These are phyloP conservation scores for Chinchilla lanigera DNA, from an alignment of 2,113 vertebrate species.

Conservation along the genomic window DNA sequence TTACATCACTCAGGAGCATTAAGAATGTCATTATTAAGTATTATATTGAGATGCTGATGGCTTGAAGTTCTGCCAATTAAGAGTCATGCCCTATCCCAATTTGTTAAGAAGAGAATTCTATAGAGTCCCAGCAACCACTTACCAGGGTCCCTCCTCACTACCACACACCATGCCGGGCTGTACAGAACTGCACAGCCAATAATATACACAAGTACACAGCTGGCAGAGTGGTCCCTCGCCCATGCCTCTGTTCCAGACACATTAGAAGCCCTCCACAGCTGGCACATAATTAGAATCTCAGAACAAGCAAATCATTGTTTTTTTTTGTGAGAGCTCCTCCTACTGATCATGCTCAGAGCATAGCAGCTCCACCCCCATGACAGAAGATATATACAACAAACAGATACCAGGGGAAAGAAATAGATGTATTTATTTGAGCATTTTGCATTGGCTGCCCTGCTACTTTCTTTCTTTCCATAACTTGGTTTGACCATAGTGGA, in stretches of 20 bases:
- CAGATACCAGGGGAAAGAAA: fast-evolving
- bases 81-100: not conserved
- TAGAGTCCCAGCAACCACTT: not conserved
- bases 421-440: not conserved
- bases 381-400: conserved; percentile 6
- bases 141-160: not conserved
- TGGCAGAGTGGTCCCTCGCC: not conserved
- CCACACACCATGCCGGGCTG: fast-evolving
- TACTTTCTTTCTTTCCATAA: not conserved
- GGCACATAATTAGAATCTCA: conserved; percentile 60
- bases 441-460: not conserved
- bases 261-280: conserved; percentile 43
- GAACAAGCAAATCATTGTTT: conserved; percentile 55
- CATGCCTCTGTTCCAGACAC: not conserved
- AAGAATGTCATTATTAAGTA: not conserved
- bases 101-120: not conserved
- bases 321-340: conserved; percentile 10
- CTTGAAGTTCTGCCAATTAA: conserved; percentile 24
- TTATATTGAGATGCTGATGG: conserved; percentile 29
- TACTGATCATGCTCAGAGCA: not conserved
- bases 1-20: not conserved
- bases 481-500: not conserved
- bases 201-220: not conserved
- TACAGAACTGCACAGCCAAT: not conserved
- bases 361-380: not conserved